These are phyloP conservation scores for Lamellibrachia luymesi DNA, from an alignment of 1,140 invertebrate species.

Conservation along the genomic window DNA sequence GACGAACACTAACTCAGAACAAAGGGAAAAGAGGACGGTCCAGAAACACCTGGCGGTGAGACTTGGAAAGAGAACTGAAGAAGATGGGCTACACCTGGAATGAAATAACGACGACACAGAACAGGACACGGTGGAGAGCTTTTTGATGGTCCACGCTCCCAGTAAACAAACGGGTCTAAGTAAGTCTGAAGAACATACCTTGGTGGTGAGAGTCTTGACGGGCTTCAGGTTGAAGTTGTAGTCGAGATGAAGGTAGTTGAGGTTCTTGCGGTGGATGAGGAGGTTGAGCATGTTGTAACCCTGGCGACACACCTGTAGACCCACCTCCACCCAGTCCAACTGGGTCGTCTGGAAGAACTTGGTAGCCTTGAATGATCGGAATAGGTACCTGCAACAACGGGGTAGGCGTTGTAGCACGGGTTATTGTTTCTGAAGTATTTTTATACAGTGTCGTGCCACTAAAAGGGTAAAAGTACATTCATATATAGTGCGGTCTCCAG, in stretches of 20 bases:
- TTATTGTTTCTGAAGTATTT: not conserved
- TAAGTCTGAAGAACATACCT: constrained; percentile 55
- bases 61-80: no score
- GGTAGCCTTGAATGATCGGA: constrained; percentile 98
- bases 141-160: constrained; percentile 80
- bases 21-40: no score
- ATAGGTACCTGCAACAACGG: constrained; percentile 70
- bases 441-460: not conserved
- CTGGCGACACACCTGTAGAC: constrained; percentile 92
- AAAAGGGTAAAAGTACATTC: not conserved
- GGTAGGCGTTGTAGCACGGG: not conserved
- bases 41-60: no score
- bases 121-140: constrained; percentile 76
- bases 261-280: constrained; percentile 97
- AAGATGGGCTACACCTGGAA: no score
- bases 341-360: constrained; percentile 99
- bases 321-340: constrained; percentile 99
- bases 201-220: constrained; percentile 98
- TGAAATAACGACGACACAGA: no score
- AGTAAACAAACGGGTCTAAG: no score
- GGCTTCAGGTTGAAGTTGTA: constrained; percentile 99
- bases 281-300: constrained; percentile 99
- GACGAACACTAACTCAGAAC: no score
- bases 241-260: constrained; percentile 99
- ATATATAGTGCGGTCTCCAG: no score